phyloP scores from a whole-genome alignment of 2,113 vertebrate species.

The Elanus axillaris region DNA sequence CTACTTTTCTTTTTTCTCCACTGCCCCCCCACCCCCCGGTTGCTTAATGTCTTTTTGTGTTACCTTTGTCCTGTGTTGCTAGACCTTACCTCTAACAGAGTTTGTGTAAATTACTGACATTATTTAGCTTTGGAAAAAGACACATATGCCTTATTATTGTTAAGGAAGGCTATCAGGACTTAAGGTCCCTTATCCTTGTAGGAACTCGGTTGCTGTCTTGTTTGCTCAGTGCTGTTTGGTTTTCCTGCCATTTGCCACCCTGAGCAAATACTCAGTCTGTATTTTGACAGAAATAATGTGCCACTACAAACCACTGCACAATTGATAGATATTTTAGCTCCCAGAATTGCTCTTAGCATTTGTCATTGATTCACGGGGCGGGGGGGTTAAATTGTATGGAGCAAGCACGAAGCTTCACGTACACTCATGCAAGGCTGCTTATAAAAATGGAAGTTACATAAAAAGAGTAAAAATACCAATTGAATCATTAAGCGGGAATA shows the following conservation, averaged over 20 bases:
- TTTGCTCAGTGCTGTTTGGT: background rate
- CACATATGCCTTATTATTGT: background rate
- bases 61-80: background rate
- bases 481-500: background rate
- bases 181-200: background rate
- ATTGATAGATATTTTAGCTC: background rate
- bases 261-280: background rate
- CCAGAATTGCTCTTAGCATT: background rate
- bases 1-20: too few relatives aligned
- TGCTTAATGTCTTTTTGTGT: background rate
- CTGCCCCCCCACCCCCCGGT: too few relatives aligned
- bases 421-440: background rate
- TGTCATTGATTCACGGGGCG: fast-evolving
- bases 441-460: background rate
- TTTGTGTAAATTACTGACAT: background rate
- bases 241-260: background rate
- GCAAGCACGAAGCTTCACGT: background rate
- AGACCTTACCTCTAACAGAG: background rate
- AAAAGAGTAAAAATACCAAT: background rate
- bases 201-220: fast-evolving
- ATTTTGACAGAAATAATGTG: background rate
- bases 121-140: background rate
- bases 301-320: fast-evolving
- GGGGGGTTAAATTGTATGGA: fast-evolving
- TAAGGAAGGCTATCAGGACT: background rate